Evolutionary conservation across 1,140 invertebrate species (phyloP), one percentile per base, ranked within the genome.

Genomic region (Zaprionus ornatus): DNA sequence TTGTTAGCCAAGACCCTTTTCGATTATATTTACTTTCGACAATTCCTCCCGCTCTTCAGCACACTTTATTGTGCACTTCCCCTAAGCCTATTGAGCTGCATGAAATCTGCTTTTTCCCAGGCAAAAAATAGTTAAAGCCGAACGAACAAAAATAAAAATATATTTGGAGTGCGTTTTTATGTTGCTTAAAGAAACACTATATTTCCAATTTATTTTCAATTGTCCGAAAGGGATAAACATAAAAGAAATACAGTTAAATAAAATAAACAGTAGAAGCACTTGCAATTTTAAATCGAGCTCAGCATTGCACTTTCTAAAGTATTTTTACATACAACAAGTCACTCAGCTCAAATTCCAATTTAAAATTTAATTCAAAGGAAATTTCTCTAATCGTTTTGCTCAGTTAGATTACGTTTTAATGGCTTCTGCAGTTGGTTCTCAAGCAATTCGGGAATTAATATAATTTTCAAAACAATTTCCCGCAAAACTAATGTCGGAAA

Each of bases 401-500:
- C 42, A 48, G 13, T 19, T 48, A 48, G 42, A 48, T 48, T 48
- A 48, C 0, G 15, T 48, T 50, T 13, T 13, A 13, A 50, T 23
- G 10, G 19, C 19, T 50, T 19, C 12, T 50, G 45, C 21, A 23
- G 17, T 21, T 17, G n/a, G 12, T 48, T 48, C 2, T 54, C 4
- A 40, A 56, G 13, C 45, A 29, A 7, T 42, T 19, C 0, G n/a
- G 21, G 5, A 32, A 12, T 45, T 23, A 57, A 52, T 42, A 45
- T 42, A 48, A 54, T 48, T 60, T 76, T 17, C 17, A 40, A 52
- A 25, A 7, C 71, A 57, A 63, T 86, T 76, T 55, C 10, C n/a
- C 55, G 19, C 48, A 29, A 63, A 74, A 78, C 54, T 65, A 69
- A 57, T 74, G 48, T 50, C 15, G 29, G 35, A 50, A 61, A 59